Evolutionary conservation across 2,113 vertebrate species (phyloP), one percentile per base, ranked within the genome.

Genomic region (Helogale parvula): DNA sequence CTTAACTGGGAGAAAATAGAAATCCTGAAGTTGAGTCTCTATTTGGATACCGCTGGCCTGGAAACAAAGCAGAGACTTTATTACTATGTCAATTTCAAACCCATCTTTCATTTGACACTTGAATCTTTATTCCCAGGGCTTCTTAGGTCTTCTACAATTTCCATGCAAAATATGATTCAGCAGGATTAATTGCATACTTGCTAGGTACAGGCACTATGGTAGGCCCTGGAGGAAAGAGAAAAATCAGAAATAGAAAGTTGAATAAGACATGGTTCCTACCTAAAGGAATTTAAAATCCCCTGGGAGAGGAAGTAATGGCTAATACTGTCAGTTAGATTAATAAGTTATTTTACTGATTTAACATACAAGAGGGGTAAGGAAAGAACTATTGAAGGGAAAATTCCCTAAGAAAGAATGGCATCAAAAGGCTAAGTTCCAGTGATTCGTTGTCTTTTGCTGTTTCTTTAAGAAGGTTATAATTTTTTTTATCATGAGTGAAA

Each of bases 91-190:
- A 82, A 65, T 92, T 97, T 88, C 72, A 96, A 96, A 89, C 68
- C 38, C 72, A 83, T 80, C 69, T 93, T 97, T 93, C 65, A 29
- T 90, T 94, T 96, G 93, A 96, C 90, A 91, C 60, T 77, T 38
- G 60, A 92, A 80, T 97, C 87, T 98, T 96, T 93, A 92, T 90
- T 95, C 69, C 84, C 50, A 88, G 23, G 57, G 45, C n/a, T 69
- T 93, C 77, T 72, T 52, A 65, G 23, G 57, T 68, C 35, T 95
- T 92, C 94, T 69, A 86, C 77, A 82, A 69, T 96, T 97, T 96
- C 88, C 66, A 90, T 54, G 81, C 60, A 94, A 93, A 97, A 81
- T 90, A 77, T 85, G 69, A 94, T 54, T 95, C 90, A 72, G 54
- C 84, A 88, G 54, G 25, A 79, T 17, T 94, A 65, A 35, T 2